Evolutionary conservation across 2,113 vertebrate species (phyloP).

Genomic region (Mandrillus leucophaeus): DNA sequence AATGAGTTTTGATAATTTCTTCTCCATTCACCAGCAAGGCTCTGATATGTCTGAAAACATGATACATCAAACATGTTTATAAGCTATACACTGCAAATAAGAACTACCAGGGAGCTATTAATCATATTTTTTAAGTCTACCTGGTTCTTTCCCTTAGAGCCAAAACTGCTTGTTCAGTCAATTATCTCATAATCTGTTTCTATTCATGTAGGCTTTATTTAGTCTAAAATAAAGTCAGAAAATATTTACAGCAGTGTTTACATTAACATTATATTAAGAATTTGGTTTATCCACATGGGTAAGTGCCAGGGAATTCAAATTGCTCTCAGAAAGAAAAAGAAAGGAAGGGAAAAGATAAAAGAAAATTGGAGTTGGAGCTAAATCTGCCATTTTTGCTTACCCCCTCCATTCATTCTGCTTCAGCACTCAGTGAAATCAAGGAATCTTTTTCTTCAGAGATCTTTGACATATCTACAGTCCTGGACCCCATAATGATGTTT

Average conservation of each 20-base stretch:
- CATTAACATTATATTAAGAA: constrained; percentile 51
- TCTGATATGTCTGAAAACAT: background rate
- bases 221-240: constrained; percentile 54
- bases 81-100: background rate
- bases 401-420: background rate
- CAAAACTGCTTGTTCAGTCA: background rate
- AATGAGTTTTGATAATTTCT: constrained; percentile 12
- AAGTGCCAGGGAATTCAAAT: constrained; percentile 24
- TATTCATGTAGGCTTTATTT: constrained; percentile 63
- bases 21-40: background rate
- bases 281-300: constrained; percentile 25
- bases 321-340: background rate
- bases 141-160: background rate
- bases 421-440: background rate
- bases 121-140: background rate
- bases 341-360: background rate
- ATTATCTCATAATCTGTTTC: background rate
- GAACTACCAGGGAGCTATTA: background rate
- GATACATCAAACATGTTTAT: background rate
- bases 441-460: background rate
- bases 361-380: background rate
- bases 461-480: background rate
- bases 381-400: background rate
- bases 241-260: constrained; percentile 53
- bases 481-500: background rate